Evolutionary conservation across 2,797 vertebrate genomes (phyloP).

Genomic region (Megalops cyprinoides): DNA sequence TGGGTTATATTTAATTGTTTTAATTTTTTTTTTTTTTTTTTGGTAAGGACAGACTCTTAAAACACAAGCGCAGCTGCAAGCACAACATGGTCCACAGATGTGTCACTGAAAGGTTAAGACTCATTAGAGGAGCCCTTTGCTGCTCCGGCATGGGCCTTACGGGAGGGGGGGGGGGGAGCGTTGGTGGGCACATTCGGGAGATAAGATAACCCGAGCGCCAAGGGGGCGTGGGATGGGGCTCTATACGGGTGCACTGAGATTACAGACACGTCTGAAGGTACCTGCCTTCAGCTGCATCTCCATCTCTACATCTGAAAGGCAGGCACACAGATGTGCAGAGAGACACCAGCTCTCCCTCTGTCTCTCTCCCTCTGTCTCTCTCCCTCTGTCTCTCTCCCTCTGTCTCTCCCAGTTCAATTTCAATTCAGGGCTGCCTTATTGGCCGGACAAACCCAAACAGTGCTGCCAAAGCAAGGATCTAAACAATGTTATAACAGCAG

Average conservation of each 20-base stretch:
- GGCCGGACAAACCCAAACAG: too few relatives aligned
- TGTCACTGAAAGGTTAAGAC: background rate
- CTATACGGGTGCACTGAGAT: background rate
- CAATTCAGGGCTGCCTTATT: too few relatives aligned
- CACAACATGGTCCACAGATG: conserved; percentile 38
- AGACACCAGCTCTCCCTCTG: background rate
- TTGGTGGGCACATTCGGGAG: background rate
- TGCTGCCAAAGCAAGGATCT: too few relatives aligned
- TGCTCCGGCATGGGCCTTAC: background rate
- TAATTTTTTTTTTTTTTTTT: conserved; percentile 68
- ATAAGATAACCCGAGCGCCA: conserved; percentile 27
- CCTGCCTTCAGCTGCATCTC: background rate
- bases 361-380: background rate
- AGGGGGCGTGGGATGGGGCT: conserved; percentile 29
- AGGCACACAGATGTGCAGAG: too few relatives aligned
- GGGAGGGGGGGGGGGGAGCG: too few relatives aligned
- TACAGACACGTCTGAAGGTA: background rate
- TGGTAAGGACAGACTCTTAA: conserved; percentile 61
- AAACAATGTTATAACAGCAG: too few relatives aligned
- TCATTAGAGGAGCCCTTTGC: background rate
- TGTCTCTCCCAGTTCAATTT: too few relatives aligned
- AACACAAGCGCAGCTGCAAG: conserved; percentile 66
- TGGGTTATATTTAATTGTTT: conserved; percentile 72
- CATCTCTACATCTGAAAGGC: background rate
- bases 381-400: background rate